These are phyloP conservation scores for Nestor notabilis DNA, from an alignment of 2,113 vertebrate species.

Conservation along the genomic window DNA sequence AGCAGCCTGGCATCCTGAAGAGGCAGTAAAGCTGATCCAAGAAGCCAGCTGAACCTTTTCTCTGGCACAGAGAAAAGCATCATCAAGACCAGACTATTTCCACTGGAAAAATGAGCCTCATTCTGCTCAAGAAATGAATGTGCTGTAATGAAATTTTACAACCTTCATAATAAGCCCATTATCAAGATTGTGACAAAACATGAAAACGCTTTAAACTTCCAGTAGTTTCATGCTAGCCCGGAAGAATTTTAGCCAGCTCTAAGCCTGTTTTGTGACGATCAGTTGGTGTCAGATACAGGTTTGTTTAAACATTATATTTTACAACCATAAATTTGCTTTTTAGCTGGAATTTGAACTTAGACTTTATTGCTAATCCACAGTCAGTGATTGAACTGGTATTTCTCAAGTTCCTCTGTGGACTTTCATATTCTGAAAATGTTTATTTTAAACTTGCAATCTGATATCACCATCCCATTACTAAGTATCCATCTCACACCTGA, in stretches of 20 bases:
- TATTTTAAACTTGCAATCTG: constrained; percentile 2
- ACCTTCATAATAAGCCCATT: constrained; percentile 17
- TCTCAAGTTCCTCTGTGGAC: background rate
- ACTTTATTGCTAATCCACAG: background rate
- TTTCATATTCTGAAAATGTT: background rate
- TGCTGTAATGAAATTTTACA: constrained; percentile 56
- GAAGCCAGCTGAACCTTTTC: constrained; percentile 58
- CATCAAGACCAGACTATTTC: constrained; percentile 25
- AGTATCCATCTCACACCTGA: background rate
- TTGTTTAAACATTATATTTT: constrained; percentile 39
- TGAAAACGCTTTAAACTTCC: constrained; percentile 15
- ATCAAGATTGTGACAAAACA: constrained; percentile 24
- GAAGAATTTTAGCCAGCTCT: background rate
- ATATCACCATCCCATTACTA: background rate
- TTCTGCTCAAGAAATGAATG: constrained; percentile 41
- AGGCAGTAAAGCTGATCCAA: background rate
- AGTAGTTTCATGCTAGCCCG: background rate
- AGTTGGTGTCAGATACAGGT: background rate
- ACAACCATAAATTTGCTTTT: background rate
- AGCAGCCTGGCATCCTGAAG: background rate
- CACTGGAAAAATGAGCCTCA: constrained; percentile 59
- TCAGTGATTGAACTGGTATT: background rate
- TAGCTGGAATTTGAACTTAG: constrained; percentile 43
- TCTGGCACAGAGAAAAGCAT: background rate
- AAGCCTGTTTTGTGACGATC: background rate